A percentile compares a stretch with the other conserved stretches of the same genome.
Conservation (phyloP, 1,140 invertebrate genomes). For the Zaprionus vittiger region DNA sequence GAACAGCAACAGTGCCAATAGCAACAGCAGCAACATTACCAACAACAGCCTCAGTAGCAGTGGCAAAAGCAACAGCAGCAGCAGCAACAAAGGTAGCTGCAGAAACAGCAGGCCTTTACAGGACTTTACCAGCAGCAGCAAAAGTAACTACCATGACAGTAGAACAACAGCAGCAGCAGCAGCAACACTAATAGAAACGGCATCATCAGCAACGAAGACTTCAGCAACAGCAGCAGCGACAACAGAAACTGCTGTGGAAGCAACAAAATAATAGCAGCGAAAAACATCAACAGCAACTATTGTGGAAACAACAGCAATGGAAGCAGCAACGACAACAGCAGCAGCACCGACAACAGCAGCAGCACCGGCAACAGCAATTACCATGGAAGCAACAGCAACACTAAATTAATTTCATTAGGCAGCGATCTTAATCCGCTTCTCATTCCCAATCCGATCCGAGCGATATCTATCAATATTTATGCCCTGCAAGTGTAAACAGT, state of each 20-base stretch:
- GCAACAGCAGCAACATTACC: no score
- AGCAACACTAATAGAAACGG: background rate
- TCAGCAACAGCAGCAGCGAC: no score
- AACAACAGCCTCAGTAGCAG: no score
- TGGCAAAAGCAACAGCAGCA: no score
- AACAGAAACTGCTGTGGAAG: no score
- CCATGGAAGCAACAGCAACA: background rate
- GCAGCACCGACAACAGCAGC: no score
- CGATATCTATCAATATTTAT: conserved; percentile 60
- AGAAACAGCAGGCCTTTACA: background rate
- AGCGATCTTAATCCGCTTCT: background rate
- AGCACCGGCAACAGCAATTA: background rate
- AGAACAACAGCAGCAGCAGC: background rate
- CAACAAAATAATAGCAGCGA: no score
- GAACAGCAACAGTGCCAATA: no score
- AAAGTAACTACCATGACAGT: background rate
- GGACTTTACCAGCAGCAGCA: background rate
- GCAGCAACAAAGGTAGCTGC: no score
- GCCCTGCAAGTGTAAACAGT: conserved; percentile 56
- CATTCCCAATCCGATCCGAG: background rate
- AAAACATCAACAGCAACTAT: no score
- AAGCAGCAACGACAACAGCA: no score
- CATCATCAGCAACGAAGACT: background rate
- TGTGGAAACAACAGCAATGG: no score
- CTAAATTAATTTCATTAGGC: background rate